These are phyloP conservation scores for Numenius arquata DNA, from an alignment of 2,113 vertebrate species.

Conservation along the genomic window DNA sequence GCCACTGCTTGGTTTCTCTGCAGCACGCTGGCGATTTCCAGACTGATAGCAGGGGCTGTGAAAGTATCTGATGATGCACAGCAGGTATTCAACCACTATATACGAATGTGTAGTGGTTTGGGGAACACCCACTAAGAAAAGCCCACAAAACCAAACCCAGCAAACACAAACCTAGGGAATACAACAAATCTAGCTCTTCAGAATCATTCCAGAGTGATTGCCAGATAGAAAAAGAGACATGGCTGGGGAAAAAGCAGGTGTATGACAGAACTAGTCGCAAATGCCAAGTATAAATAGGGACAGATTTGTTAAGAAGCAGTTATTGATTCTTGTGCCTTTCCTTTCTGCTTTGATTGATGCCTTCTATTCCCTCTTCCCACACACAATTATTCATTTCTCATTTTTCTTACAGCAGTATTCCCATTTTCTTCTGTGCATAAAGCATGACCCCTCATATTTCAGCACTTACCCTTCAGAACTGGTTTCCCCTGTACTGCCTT, in stretches of 20 bases:
- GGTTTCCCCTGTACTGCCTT: not conserved
- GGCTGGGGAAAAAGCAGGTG: not conserved
- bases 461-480: not conserved
- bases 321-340: slow-evolving; percentile 18
- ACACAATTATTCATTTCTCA: not conserved
- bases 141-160: not conserved
- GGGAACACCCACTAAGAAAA: not conserved
- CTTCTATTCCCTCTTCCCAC: not conserved
- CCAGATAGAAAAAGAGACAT: not conserved
- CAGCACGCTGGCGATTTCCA: not conserved
- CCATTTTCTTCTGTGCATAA: not conserved
- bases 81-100: not conserved
- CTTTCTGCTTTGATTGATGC: not conserved
- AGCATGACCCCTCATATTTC: not conserved
- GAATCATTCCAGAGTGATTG: not conserved
- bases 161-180: not conserved
- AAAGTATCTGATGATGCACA: not conserved
- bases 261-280: not conserved
- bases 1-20: not conserved
- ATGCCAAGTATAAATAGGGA: not conserved
- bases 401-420: not conserved
- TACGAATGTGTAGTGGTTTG: not conserved
- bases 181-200: not conserved
- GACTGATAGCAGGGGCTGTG: not conserved
- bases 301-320: not conserved